A percentile compares a stretch with the other conserved stretches of the same genome.
phyloP scores from a whole-genome alignment of 2,113 vertebrate genomes.

The Phylloscopus trochiloides region DNA sequence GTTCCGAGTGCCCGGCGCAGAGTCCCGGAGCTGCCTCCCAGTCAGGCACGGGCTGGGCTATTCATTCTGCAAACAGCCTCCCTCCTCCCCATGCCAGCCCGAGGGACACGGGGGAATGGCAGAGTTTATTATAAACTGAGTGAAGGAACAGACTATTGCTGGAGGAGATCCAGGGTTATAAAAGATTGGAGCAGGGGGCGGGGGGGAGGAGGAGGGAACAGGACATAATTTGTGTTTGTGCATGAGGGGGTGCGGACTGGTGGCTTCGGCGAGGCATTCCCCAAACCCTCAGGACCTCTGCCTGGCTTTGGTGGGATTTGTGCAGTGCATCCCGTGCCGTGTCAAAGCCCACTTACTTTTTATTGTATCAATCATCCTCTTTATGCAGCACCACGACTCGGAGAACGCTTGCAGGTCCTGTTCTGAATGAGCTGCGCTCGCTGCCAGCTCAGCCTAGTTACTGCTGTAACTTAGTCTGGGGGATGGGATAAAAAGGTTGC shows the following conservation, averaged over 20 bases:
- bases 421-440: slow-evolving; percentile 52
- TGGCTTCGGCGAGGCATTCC: slow-evolving; percentile 12
- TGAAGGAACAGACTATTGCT: slow-evolving; percentile 54
- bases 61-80: slow-evolving; percentile 52
- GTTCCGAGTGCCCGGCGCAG: neutral
- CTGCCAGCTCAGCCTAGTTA: slow-evolving; percentile 61
- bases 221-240: slow-evolving; percentile 21
- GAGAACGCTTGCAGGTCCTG: slow-evolving; percentile 32
- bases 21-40: neutral
- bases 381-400: slow-evolving; percentile 36
- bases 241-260: neutral
- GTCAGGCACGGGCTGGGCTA: neutral
- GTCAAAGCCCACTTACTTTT: slow-evolving; percentile 57
- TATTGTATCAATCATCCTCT: slow-evolving; percentile 38
- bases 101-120: slow-evolving; percentile 46
- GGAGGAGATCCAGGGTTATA: slow-evolving; percentile 69
- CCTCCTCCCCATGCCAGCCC: slow-evolving; percentile 33
- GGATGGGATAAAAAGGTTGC: slow-evolving; percentile 75
- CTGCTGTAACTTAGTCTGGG: slow-evolving; percentile 60
- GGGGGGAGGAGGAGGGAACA: neutral
- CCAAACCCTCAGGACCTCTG: slow-evolving; percentile 3
- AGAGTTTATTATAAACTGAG: slow-evolving; percentile 61
- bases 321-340: neutral
- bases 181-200: slow-evolving; percentile 20
- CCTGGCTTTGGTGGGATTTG: neutral